Conservation (phyloP, 2,888 invertebrate genomes). For the Celastrina argiolus region DNA sequence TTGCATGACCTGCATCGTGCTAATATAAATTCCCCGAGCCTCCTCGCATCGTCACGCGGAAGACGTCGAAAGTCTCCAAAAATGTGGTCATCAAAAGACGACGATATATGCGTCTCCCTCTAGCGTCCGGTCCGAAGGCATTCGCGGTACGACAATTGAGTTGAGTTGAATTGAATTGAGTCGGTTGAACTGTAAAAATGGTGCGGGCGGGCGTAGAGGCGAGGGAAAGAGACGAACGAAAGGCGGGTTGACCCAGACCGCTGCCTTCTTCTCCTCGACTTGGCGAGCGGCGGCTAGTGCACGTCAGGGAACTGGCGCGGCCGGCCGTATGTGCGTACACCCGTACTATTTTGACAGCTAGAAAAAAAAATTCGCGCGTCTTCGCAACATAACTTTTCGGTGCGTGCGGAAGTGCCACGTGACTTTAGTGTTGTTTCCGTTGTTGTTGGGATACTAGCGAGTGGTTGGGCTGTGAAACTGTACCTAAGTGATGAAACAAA, state of each 20-base stretch:
- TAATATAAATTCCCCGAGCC: conserved; percentile 35
- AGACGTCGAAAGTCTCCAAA: background rate
- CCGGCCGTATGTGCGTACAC: conserved; percentile 58
- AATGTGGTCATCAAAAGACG: conserved; percentile 41
- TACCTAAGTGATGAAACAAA: conserved; percentile 71
- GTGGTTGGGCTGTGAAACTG: conserved; percentile 62
- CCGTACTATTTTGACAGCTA: conserved; percentile 57
- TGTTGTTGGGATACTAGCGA: conserved; percentile 33
- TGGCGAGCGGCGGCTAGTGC: conserved; percentile 73
- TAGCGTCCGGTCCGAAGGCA: conserved; percentile 74
- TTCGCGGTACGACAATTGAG: conserved; percentile 76
- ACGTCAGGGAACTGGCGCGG: conserved; percentile 73
- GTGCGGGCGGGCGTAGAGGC: conserved; percentile 68
- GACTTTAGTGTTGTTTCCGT: conserved; percentile 41
- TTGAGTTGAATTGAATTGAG: conserved; percentile 78
- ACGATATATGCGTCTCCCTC: conserved; percentile 68
- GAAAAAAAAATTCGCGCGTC: conserved; percentile 70
- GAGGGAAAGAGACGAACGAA: conserved; percentile 74
- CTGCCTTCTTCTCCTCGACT: conserved; percentile 77
- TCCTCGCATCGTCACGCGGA: conserved; percentile 26
- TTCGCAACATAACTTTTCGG: conserved; percentile 65
- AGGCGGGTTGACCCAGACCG: conserved; percentile 75
- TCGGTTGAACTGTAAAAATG: conserved; percentile 76
- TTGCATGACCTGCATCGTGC: conserved; percentile 54
- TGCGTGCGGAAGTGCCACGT: conserved; percentile 53